These are phyloP conservation scores for Cataglyphis livida DNA, from an alignment of 2,888 invertebrate species.

Conservation along the genomic window DNA sequence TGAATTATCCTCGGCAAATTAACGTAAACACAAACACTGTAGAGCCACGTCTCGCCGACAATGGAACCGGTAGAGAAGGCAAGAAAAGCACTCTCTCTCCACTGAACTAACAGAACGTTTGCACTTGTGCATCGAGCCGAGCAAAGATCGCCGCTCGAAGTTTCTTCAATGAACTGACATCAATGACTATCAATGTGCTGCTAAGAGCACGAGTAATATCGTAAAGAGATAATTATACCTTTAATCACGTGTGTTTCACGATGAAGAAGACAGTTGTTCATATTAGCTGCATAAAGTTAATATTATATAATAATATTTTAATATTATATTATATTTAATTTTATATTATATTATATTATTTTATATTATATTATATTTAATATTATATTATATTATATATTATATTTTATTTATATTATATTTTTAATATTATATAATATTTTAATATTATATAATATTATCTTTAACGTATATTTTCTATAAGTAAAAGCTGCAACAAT, in stretches of 20 bases:
- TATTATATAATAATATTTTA: neutral
- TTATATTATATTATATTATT: too few species aligned
- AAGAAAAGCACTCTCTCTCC: constrained; percentile 60
- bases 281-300: neutral
- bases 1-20: constrained; percentile 63
- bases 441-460: neutral
- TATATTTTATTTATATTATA: too few species aligned
- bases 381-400: too few species aligned
- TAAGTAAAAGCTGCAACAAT: neutral
- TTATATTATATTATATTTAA: too few species aligned
- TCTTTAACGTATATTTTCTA: neutral
- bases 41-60: constrained; percentile 48
- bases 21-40: constrained; percentile 55
- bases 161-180: constrained; percentile 59
- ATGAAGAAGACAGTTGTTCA: neutral
- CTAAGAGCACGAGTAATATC: constrained; percentile 26
- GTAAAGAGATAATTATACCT: constrained; percentile 46
- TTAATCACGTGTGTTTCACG: neutral
- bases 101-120: constrained; percentile 58
- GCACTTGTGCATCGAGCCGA: constrained; percentile 53
- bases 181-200: constrained; percentile 56
- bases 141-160: constrained; percentile 52
- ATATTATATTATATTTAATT: too few species aligned
- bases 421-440: neutral
- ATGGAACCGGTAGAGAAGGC: constrained; percentile 51